Conservation (phyloP, 2,888 invertebrate genomes). For the Dorcus hopei region DNA sequence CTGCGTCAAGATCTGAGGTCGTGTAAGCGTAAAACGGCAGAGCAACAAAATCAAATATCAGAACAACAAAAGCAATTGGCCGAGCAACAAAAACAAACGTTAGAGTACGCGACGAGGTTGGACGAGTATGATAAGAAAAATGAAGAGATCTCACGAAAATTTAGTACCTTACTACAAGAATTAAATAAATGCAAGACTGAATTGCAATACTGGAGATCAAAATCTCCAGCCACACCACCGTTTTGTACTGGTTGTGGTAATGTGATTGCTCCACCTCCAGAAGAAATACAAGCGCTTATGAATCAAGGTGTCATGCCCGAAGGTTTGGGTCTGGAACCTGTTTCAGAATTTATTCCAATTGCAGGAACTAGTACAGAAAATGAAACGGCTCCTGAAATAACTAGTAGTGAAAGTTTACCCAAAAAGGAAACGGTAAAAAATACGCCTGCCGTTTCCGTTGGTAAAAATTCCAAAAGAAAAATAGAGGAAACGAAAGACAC, state of each 20-base stretch:
- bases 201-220: constrained; percentile 86
- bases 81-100: constrained; percentile 71
- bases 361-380: constrained; percentile 32
- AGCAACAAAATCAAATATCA: constrained; percentile 80
- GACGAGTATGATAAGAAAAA: constrained; percentile 90
- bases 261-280: constrained; percentile 55
- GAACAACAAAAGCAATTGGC: constrained; percentile 72
- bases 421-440: constrained; percentile 14
- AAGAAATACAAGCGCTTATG: constrained; percentile 60
- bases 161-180: constrained; percentile 83
- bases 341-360: constrained; percentile 49
- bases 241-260: constrained; percentile 74
- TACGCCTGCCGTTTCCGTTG: constrained; percentile 17
- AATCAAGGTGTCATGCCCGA: constrained; percentile 60
- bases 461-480: constrained; percentile 36
- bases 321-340: constrained; percentile 43
- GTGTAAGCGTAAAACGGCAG: constrained; percentile 78
- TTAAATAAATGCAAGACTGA: constrained; percentile 90
- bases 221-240: constrained; percentile 72
- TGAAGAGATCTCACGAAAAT: constrained; percentile 84
- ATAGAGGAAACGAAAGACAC: constrained; percentile 33
- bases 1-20: constrained; percentile 74
- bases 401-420: constrained; percentile 1
- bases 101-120: constrained; percentile 79
- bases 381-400: constrained; percentile 4